Conservation (phyloP, 2,888 invertebrate genomes). For the Rhagonycha lutea region DNA sequence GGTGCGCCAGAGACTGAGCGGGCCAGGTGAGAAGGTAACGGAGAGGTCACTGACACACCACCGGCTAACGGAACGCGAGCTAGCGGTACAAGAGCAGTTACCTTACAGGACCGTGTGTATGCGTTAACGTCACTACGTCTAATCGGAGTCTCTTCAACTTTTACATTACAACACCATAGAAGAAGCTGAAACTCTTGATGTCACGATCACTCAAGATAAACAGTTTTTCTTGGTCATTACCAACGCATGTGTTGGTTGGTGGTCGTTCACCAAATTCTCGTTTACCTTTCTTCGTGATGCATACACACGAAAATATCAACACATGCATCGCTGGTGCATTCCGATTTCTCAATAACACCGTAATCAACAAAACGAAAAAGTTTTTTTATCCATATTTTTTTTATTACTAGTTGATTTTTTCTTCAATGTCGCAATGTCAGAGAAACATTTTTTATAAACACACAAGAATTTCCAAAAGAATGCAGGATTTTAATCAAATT, state of each 20-base stretch:
- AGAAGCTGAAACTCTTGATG: constrained; percentile 30
- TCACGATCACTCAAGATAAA: constrained; percentile 26
- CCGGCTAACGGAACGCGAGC: constrained; percentile 50
- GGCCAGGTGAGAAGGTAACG: constrained; percentile 54
- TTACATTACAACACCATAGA: constrained; percentile 14
- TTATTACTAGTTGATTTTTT: no score
- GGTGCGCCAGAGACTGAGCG: constrained; percentile 53
- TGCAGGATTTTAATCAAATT: not conserved
- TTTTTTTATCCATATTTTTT: not conserved
- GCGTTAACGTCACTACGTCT: constrained; percentile 41
- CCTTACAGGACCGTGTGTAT: constrained; percentile 56
- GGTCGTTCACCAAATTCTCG: not conserved
- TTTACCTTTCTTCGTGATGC: not conserved
- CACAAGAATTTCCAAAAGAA: not conserved
- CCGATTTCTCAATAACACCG: not conserved
- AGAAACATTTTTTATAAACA: no score
- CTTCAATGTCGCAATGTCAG: no score
- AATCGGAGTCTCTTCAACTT: constrained; percentile 36
- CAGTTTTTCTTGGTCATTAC: constrained; percentile 19
- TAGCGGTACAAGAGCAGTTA: constrained; percentile 57
- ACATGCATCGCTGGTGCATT: not conserved
- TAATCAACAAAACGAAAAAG: not conserved
- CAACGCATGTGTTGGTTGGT: constrained; percentile 6
- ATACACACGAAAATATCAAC: not conserved
- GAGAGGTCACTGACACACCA: constrained; percentile 55